Evolutionary conservation across 2,888 invertebrate genomes (phyloP).

Genomic region (Xanthorhoe designata): DNA sequence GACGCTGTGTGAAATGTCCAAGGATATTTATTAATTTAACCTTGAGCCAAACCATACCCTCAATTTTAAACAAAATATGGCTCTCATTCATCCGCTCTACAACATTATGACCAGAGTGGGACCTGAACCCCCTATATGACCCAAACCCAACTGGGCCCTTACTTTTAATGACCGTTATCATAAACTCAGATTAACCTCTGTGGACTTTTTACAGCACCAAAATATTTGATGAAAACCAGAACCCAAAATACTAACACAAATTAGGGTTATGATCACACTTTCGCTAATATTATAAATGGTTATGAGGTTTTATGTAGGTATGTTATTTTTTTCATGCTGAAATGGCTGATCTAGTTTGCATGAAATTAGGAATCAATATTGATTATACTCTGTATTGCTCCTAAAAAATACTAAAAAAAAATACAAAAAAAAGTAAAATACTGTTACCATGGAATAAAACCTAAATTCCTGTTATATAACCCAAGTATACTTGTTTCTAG

Average conservation of each 20-base stretch:
- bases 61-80: background rate
- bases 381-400: too few species aligned
- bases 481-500: too few species aligned
- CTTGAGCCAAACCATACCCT: background rate
- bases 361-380: too few species aligned
- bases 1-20: too few species aligned
- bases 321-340: too few species aligned
- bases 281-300: too few species aligned
- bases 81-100: slow-evolving; percentile 19
- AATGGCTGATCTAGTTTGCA: too few species aligned
- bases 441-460: too few species aligned
- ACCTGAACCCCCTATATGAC: slow-evolving; percentile 13
- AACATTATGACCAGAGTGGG: slow-evolving; percentile 31
- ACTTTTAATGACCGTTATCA: slow-evolving; percentile 31
- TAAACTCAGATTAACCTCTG: slow-evolving; percentile 21
- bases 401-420: too few species aligned
- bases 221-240: slow-evolving; percentile 10
- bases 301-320: too few species aligned
- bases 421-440: too few species aligned
- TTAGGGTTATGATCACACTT: background rate
- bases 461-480: too few species aligned
- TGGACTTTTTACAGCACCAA: slow-evolving; percentile 7
- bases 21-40: background rate
- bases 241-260: background rate
- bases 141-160: slow-evolving; percentile 18